phyloP scores from a whole-genome alignment of 2,888 invertebrate species.

The Coremacera marginata region DNA sequence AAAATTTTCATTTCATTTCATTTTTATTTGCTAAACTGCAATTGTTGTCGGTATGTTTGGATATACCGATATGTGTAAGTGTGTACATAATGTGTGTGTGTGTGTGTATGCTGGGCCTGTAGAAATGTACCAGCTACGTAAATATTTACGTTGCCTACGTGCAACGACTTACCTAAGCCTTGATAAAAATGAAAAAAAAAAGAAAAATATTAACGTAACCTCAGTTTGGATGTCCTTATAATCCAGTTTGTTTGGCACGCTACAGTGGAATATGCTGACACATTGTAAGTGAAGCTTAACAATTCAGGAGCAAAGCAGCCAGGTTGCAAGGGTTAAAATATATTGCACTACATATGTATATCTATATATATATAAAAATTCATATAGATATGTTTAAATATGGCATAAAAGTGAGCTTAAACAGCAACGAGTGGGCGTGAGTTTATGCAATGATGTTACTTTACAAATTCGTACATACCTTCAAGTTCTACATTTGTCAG shows the following conservation, averaged over 20 bases:
- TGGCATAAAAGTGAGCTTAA: too few species aligned
- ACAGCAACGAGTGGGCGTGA: too few species aligned
- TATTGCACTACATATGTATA: neutral
- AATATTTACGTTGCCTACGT: slow-evolving; percentile 27
- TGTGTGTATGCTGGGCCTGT: slow-evolving; percentile 4
- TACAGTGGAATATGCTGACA: slow-evolving; percentile 42
- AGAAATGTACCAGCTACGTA: neutral
- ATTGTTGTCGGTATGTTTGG: neutral
- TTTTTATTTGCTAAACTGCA: slow-evolving; percentile 46
- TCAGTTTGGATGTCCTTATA: slow-evolving; percentile 47
- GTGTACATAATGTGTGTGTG: neutral
- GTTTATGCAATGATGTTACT: too few species aligned
- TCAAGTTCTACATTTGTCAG: slow-evolving; percentile 23
- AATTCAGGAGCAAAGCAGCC: neutral
- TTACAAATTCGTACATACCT: too few species aligned
- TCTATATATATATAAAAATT: too few species aligned
- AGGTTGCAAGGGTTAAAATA: neutral
- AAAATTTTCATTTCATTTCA: slow-evolving; percentile 53
- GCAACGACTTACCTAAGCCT: slow-evolving; percentile 24
- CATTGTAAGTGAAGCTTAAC: slow-evolving; percentile 14
- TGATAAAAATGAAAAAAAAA: neutral
- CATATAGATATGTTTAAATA: neutral
- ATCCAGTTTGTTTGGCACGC: slow-evolving; percentile 40
- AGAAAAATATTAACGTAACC: slow-evolving; percentile 1
- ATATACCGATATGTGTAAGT: neutral